Evolutionary conservation across 2,888 invertebrate genomes (phyloP).

Genomic region (Chymomyza amoena): DNA sequence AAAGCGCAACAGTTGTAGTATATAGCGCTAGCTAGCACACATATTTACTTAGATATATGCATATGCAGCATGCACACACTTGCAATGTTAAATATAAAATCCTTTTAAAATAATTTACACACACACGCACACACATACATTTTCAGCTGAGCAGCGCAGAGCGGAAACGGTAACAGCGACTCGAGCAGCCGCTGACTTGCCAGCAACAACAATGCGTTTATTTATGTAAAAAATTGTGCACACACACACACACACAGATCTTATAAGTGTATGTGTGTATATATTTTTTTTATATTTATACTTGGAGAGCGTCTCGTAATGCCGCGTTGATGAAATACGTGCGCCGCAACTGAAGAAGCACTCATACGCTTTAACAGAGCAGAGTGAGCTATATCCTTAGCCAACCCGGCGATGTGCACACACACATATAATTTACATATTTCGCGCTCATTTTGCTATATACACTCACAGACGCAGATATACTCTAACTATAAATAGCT

Average conservation of each 20-base stretch:
- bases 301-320: conserved; percentile 38
- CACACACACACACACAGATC: conserved; percentile 20
- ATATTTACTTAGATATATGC: background rate
- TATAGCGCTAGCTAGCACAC: background rate
- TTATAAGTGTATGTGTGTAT: background rate
- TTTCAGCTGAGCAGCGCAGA: conserved; percentile 10
- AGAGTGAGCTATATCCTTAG: background rate
- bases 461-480: background rate
- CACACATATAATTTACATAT: conserved; percentile 64
- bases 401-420: background rate
- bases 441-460: conserved; percentile 57
- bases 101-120: conserved; percentile 69
- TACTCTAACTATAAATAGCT: background rate
- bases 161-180: conserved; percentile 64
- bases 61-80: conserved; percentile 5
- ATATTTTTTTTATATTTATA: background rate
- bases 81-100: conserved; percentile 49
- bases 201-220: conserved; percentile 53
- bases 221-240: conserved; percentile 51
- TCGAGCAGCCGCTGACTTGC: conserved; percentile 22
- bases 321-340: conserved; percentile 67
- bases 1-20: background rate
- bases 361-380: conserved; percentile 14
- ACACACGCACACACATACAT: conserved; percentile 13
- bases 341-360: conserved; percentile 35